Base-by-base conservation (phyloP, 2,797 vertebrate genomes). In the Rhinogobio ventralis region DNA sequence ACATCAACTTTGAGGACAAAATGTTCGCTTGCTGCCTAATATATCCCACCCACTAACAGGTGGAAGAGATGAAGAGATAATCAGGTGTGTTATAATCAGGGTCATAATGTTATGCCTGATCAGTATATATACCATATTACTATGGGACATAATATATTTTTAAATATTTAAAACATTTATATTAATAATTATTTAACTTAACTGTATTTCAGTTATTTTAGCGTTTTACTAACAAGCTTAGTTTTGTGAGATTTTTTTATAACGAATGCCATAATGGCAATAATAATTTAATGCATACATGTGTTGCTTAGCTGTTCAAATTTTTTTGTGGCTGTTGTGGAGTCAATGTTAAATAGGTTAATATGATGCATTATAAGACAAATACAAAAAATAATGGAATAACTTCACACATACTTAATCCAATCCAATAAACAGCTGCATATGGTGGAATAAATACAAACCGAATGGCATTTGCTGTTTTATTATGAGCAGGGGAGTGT, bases 401-500 rank as follows among this genome's bases (percentile, higher is more conserved):
- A 14, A 19, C 25, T 64, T 64, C 7, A 49, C 69, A 49, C 69
- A 36, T 74, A n/a, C n/a, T n/a, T n/a, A 53, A 7, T 30, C 20
- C 60, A 76, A 82, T 74, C 42, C 55, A 49, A 25, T 74, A 74
- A 82, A 76, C 30, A 55, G 28, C 15, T 23, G 17, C 23, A 55
- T 28, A 53, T 42, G 28, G 60, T 42, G 46, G 46, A 67, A 67
- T 75, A 55, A 83, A 67, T 62, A 14, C 15, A 55, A 51, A 36
- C 23, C 11, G 30, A 76, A 15, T 46, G 39, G 17, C 60, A 55
- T 83, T 75, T 51, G 17, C 62, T 13, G 25, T 14, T 42, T 77
- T 78, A 69, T 60, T 69, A 57, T 33, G 23, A 19, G 62, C 51
- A 57, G 25, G 36, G 64, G 5, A 84, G 74, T 33, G 81, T 83